Base-by-base conservation (phyloP, 1,140 invertebrate genomes). In the Pseudomyrmex flavicornis region DNA sequence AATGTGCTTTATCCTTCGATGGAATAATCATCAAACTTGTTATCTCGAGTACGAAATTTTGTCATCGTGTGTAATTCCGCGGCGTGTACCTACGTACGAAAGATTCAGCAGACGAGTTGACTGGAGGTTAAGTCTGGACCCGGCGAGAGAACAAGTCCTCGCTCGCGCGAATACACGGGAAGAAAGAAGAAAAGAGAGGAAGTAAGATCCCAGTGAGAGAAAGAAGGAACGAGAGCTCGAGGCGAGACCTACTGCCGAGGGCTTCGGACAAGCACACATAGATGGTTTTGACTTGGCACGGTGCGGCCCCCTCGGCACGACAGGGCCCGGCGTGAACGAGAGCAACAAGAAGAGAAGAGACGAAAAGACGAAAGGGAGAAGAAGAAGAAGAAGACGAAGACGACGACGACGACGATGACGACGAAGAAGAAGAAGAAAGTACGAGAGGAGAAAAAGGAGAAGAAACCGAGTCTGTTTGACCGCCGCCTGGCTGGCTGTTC, bases 201-300 rank as follows among this genome's bases (percentile, higher is more conserved):
- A 68, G 48, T 50, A 22, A 83, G 73, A 83, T 46, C 74, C 50
- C 50, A 5, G 26, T 54, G 66, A 69, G 58, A 74, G 35, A 35
- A 35, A 79, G 82, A 83, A 88, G 85, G 88, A 80, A 83, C 66
- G 85, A 80, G 83, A 66, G 83, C 87, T 82, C 76, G 87, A 90
- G 89, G 89, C 87, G 83, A 86, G 90, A 91, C 89, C 91, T 88
- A 90, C 87, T 90, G 91, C 90, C 91, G 87, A 87, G 86, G 90
- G 88, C 89, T 89, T 68, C 82, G 76, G 84, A 82, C 87, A 75
- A 82, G 85, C 87, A 68, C 48, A 85, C 89, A 90, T 90, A 90
- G 90, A 87, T 89, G 90, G 88, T 92, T 91, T 90, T 90, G 89
- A 90, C 88, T 91, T 85, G 88, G 63, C 83, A 82, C 61, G 48